Evolutionary conservation across 2,113 vertebrate genomes (phyloP).

Genomic region (Prunella fulvescens): DNA sequence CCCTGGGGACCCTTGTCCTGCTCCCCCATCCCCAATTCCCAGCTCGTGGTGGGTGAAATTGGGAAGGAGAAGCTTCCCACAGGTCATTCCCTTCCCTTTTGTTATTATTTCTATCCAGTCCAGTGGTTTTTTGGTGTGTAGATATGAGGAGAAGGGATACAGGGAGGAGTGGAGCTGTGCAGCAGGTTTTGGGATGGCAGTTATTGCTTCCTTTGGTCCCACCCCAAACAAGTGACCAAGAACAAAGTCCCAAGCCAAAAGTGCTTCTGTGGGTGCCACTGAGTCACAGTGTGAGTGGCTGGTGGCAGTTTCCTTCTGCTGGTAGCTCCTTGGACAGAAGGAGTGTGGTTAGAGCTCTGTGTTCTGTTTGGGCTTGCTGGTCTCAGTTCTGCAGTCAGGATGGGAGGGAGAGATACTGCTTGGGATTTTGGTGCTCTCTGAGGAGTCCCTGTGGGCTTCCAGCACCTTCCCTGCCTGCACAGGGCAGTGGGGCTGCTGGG

Average conservation of each 20-base stretch:
- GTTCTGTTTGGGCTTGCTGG: not conserved
- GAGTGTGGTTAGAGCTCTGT: not conserved
- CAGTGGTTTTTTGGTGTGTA: not conserved
- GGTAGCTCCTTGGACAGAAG: not conserved
- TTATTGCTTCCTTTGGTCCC: not conserved
- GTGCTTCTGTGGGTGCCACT: not conserved
- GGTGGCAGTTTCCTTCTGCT: not conserved
- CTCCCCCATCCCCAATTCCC: not conserved
- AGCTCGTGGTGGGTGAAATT: rapidly evolving
- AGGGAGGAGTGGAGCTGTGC: not conserved
- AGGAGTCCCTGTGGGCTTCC: not conserved
- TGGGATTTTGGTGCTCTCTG: not conserved
- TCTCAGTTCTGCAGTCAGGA: not conserved
- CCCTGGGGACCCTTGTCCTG: not conserved
- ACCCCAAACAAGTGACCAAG: not conserved
- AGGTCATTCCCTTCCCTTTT: not conserved
- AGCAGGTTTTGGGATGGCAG: rapidly evolving
- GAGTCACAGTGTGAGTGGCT: not conserved
- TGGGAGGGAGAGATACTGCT: not conserved
- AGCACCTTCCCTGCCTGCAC: not conserved
- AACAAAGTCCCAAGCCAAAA: not conserved
- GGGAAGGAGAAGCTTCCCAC: not conserved
- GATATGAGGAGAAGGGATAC: rapidly evolving
- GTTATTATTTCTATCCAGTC: not conserved
- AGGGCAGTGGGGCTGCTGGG: not conserved